Evolutionary conservation across 2,888 invertebrate species (phyloP).

Genomic region (Stenotaenia linearis): DNA sequence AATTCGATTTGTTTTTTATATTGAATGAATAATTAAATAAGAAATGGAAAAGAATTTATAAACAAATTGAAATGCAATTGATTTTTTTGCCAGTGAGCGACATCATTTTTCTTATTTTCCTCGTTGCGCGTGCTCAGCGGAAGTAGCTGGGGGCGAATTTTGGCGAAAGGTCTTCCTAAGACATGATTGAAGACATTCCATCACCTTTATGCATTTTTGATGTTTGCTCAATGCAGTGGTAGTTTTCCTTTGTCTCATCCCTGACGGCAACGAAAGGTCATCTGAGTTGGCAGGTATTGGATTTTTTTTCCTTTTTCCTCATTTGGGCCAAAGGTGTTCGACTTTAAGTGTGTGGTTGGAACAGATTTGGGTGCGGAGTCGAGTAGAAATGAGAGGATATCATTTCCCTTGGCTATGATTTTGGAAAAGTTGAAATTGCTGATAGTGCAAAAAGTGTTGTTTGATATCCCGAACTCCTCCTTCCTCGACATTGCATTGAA

Average conservation of each 20-base stretch:
- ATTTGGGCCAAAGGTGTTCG: not conserved
- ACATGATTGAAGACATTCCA: not conserved
- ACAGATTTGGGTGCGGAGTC: constrained; percentile 2
- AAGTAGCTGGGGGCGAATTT: not conserved
- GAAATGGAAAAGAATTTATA: not conserved
- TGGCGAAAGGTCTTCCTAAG: not conserved
- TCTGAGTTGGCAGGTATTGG: not conserved
- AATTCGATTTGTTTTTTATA: too few relatives aligned
- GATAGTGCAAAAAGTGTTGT: constrained; percentile 19
- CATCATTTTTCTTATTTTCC: not conserved
- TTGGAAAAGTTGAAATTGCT: constrained; percentile 15
- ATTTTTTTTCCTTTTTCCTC: not conserved
- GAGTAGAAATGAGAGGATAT: not conserved
- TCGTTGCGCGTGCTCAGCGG: not conserved
- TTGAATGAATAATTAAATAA: not conserved
- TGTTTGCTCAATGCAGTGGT: not conserved
- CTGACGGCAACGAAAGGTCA: not conserved
- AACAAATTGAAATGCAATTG: not conserved
- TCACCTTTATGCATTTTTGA: constrained; percentile 4
- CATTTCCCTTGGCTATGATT: constrained; percentile 19
- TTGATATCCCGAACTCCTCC: constrained; percentile 12
- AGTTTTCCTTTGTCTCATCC: not conserved
- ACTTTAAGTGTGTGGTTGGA: not conserved
- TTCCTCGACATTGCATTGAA: not conserved
- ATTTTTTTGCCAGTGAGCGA: not conserved